Evolutionary conservation across 2,113 vertebrate species (phyloP).

Genomic region (Oncorhynchus kisutch): DNA sequence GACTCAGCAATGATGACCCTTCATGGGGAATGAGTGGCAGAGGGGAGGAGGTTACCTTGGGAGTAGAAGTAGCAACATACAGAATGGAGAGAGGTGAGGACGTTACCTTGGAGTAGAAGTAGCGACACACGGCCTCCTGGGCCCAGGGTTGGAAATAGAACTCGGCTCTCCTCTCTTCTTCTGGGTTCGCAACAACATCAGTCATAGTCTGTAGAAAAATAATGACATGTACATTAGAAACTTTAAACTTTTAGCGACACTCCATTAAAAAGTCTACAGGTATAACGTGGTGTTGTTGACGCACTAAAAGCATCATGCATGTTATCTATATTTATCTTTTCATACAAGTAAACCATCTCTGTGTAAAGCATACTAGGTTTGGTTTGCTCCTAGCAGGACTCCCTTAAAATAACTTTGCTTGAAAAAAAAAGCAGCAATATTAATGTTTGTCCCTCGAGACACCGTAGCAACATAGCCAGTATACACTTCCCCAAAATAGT

Average conservation of each 20-base stretch:
- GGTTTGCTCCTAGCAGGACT: too few species aligned
- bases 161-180: conserved; percentile 94
- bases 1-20: not conserved
- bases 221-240: not conserved
- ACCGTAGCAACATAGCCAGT: too few species aligned
- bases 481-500: too few species aligned
- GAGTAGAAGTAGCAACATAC: conserved; percentile 98
- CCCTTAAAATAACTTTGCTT: too few species aligned
- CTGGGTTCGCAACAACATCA: conserved; percentile 95
- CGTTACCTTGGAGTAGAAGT: conserved; percentile 97
- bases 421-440: too few species aligned
- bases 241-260: not conserved
- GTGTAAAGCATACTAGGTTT: too few species aligned
- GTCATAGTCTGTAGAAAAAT: conserved; percentile 88
- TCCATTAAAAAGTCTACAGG: too few species aligned
- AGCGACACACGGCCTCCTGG: conserved; percentile 95
- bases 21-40: not conserved
- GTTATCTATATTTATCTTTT: too few species aligned
- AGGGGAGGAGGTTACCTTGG: conserved; percentile 78
- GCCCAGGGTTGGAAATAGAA: conserved; percentile 99
- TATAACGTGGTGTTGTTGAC: too few species aligned
- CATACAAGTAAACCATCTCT: too few species aligned
- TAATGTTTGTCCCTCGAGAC: too few species aligned
- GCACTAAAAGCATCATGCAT: too few species aligned
- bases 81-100: conserved; percentile 87